Evolutionary conservation across 2,113 vertebrate genomes (phyloP), one percentile per base, ranked within the genome.

Genomic region (Nicator chloris): DNA sequence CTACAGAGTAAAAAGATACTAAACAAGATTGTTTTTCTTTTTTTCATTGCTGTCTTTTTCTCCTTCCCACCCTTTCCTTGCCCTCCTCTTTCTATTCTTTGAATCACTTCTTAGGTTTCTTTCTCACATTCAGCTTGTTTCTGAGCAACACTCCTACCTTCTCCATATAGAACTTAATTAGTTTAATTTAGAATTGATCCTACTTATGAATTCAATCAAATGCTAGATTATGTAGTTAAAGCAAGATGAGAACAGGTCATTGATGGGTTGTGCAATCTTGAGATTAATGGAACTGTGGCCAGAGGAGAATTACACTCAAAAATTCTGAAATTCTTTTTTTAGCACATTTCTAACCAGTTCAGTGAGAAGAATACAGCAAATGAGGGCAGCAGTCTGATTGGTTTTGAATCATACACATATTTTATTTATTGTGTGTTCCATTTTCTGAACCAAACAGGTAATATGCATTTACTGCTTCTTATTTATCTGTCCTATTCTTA

Each of bases 81-180:
- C 73, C 50, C 72, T 91, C 30, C 20, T 71, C 31, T 66, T 90
- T 42, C 60, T 85, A 39, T n/a, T 71, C 56, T 86, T 88, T 75
- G 51, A 60, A 86, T 75, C 44, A 13, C 30, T 90, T 85, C 21
- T 84, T 84, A 65, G 28, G 54, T 90, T 91, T 88, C 19, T 87
- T 90, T 94, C 82, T 93, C 68, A 81, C 79, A 57, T 92, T 83
- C 44, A 60, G 44, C 88, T 96, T 90, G 87, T 97, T 96, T 92
- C 93, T 93, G 90, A 95, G 95, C 95, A 96, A 94, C 91, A 77
- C 92, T 95, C 91, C 87, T 96, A 96, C 94, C 50, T 82, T 70
- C 66, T 77, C 92, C 50, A 13, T 61, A 45, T 28, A 61, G 49
- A 68, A 82, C 47, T 94, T 87, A 51, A 91, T 92, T 73, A 82